These are phyloP conservation scores for Ormyrus thymus DNA, from an alignment of 2,888 invertebrate genomes.

Conservation along the genomic window DNA sequence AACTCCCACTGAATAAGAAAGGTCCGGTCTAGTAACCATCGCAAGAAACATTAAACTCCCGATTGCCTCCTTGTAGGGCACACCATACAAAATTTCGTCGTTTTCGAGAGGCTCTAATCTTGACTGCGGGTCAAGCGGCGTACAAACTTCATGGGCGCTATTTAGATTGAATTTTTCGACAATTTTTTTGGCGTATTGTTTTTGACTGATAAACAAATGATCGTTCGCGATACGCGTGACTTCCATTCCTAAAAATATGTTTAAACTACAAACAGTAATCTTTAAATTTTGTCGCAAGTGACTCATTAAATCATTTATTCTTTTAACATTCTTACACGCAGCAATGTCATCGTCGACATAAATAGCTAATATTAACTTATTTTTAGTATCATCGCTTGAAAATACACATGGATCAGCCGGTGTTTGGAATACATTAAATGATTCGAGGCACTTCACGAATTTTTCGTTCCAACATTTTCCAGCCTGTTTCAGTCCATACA, in stretches of 20 bases:
- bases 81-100: too few species aligned
- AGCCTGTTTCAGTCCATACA: background rate
- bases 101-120: too few species aligned
- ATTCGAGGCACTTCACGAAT: background rate
- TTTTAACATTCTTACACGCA: background rate
- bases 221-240: too few species aligned
- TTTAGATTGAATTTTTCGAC: background rate
- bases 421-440: background rate
- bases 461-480: background rate
- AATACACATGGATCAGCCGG: conserved; percentile 11
- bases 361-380: background rate
- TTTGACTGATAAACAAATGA: too few species aligned
- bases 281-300: background rate
- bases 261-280: background rate
- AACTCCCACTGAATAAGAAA: background rate
- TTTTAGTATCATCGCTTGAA: background rate
- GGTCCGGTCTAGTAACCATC: background rate
- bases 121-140: background rate
- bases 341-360: conserved; percentile 5
- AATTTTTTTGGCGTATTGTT: too few species aligned
- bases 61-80: background rate
- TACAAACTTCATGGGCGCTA: background rate
- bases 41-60: background rate
- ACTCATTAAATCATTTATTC: background rate
- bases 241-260: too few species aligned